A percentile compares a stretch with the other conserved stretches of the same genome.
Conservation (phyloP, 1,140 invertebrate species). For the Drosophila lowei region DNA sequence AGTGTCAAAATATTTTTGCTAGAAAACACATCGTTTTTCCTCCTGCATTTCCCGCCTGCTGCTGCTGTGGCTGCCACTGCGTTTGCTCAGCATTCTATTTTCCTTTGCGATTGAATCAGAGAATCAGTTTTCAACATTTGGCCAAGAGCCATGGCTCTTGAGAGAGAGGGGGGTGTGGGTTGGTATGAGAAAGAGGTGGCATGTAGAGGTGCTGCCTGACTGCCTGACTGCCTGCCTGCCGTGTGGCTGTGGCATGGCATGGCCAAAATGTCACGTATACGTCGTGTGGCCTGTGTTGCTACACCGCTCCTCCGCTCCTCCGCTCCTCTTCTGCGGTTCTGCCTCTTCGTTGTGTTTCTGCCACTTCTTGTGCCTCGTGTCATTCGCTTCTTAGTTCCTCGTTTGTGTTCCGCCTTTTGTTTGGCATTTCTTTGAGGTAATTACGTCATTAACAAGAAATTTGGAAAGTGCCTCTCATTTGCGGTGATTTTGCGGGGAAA, state of each 20-base stretch:
- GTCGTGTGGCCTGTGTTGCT: constrained; percentile 73
- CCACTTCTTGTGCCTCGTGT: constrained; percentile 23
- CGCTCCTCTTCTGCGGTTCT: constrained; percentile 21
- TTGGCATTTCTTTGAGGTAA: constrained; percentile 45
- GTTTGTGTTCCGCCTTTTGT: constrained; percentile 16
- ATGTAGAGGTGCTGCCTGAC: background rate
- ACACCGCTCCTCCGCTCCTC: constrained; percentile 7
- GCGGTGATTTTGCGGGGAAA: constrained; percentile 34
- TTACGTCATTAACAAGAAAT: constrained; percentile 79
- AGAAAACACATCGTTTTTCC: constrained; percentile 25
- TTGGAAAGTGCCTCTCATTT: constrained; percentile 61
- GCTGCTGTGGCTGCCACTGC: background rate
- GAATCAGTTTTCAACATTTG: constrained; percentile 33
- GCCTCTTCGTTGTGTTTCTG: constrained; percentile 11
- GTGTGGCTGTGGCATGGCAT: constrained; percentile 50
- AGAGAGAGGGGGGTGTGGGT: background rate
- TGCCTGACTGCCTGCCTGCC: background rate
- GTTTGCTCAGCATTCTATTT: constrained; percentile 43
- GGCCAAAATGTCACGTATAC: constrained; percentile 78
- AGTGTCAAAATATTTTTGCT: constrained; percentile 78
- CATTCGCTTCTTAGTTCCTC: constrained; percentile 7
- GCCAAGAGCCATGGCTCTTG: constrained; percentile 24
- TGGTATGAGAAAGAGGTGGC: background rate
- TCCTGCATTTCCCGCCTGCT: constrained; percentile 52
- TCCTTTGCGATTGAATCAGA: constrained; percentile 41